Base-by-base conservation (phyloP, 2,797 vertebrate species). In the Anabas testudineus region DNA sequence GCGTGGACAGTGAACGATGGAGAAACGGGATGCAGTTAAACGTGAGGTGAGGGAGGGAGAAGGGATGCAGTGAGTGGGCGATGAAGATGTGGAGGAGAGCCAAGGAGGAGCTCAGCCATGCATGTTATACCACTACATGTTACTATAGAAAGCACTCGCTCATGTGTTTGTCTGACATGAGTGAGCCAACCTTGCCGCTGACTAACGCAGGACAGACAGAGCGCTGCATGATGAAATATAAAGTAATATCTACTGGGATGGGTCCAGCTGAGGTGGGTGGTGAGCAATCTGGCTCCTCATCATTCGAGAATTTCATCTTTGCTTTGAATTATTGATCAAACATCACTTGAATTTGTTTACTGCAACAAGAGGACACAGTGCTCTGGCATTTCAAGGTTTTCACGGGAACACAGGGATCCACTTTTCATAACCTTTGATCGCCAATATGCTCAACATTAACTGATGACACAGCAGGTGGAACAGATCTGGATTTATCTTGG, bases 251-350 rank as follows among this genome's bases (percentile, higher is more conserved):
- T 76, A 60, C 64, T 77, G 67, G 76, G 76, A 78, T 37, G 68
- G 37, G 42, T 85, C 80, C 85, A 87, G 81, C 80, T 67, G 79
- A 81, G 77, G 80, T 80, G 84, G 85, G 84, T 60, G 86, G 77
- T 58, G 80, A 72, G 67, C 83, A 86, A 67, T 79, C 86, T 82
- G 85, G 67, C 51, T 57, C 22, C 36, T 81, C 67, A 60, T 65
- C 65, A 67, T 80, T 73, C 46, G 64, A 83, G 71, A 82, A 83
- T 74, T 61, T 71, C 52, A 71, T 78, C 55, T 49, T 37, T 3
- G 56, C 69, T 82, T 76, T 90, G 80, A 86, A 90, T 90, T 84
- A 90, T 87, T 89, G 78, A 91, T 89, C 80, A 83, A 83, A 82
- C 81, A 56, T 82, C 74, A 64, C 72, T 76, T 12, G 81, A 71